Percentiles rank a stretch among this genome's conserved stretches.
Evolutionary conservation across 2,113 vertebrate species (phyloP).

Genomic region (Dipodomys stephensi): DNA sequence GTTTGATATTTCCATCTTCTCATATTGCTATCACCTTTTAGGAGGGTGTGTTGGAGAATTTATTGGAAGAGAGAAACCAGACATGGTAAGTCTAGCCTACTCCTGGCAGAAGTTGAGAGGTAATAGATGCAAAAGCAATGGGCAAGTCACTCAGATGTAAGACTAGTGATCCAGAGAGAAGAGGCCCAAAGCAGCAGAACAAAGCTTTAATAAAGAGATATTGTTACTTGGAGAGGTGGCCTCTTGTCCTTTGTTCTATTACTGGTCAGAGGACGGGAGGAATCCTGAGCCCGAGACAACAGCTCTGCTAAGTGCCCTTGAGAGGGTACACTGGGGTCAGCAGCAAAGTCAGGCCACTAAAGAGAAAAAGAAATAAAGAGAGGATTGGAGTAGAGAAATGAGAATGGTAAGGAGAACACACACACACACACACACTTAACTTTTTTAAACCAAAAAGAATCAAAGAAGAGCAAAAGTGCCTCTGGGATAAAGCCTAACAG

Average conservation of each 20-base stretch:
- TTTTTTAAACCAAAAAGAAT: slow-evolving; percentile 62
- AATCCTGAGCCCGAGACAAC: background rate
- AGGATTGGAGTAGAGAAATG: slow-evolving; percentile 15
- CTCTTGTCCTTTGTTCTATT: slow-evolving; percentile 61
- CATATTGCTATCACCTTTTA: background rate
- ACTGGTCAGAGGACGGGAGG: slow-evolving; percentile 18
- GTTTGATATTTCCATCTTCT: background rate
- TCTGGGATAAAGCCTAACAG: slow-evolving; percentile 13
- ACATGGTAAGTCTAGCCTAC: background rate
- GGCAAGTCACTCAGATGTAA: background rate
- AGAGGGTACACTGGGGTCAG: background rate
- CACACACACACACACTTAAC: background rate
- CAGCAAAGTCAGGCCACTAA: slow-evolving; percentile 44
- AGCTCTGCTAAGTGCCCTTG: slow-evolving; percentile 55
- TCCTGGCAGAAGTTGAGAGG: slow-evolving; percentile 17
- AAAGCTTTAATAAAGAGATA: slow-evolving; percentile 31
- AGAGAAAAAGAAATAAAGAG: slow-evolving; percentile 40
- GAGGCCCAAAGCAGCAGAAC: slow-evolving; percentile 24
- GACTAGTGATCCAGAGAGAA: background rate
- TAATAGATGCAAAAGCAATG: background rate
- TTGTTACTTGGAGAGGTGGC: slow-evolving; percentile 29
- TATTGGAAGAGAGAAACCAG: background rate
- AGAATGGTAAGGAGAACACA: slow-evolving; percentile 21
- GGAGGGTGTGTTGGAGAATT: background rate
- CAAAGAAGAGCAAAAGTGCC: slow-evolving; percentile 44